phyloP scores from a whole-genome alignment of 2,888 invertebrate species.

The Tetrapedia diversipes region DNA sequence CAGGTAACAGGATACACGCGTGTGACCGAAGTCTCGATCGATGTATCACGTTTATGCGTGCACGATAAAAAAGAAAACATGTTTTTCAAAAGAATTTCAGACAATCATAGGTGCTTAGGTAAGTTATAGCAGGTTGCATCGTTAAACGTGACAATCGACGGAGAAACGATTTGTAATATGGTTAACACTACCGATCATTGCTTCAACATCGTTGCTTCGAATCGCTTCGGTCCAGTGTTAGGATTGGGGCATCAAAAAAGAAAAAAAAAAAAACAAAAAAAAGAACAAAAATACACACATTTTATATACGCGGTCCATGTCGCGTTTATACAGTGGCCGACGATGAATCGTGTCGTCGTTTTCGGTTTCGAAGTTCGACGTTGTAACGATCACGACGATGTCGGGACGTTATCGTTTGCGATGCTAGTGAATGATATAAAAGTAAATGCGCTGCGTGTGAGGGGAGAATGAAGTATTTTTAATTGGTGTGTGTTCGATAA shows the following conservation, averaged over 20 bases:
- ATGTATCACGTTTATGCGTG: conserved; percentile 57
- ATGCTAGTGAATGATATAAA: conserved; percentile 63
- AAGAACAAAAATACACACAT: too few species aligned
- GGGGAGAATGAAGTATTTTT: conserved; percentile 58
- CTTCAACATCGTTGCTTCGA: conserved; percentile 31
- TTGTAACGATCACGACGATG: too few species aligned
- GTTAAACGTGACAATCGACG: conserved; percentile 57
- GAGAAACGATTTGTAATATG: conserved; percentile 53
- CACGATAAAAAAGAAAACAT: too few species aligned
- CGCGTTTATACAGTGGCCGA: conserved; percentile 30
- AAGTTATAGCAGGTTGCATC: background rate
- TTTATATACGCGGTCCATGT: conserved; percentile 21
- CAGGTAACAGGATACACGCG: conserved; percentile 54
- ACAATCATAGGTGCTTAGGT: too few species aligned
- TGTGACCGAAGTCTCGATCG: conserved; percentile 63
- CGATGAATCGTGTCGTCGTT: conserved; percentile 4
- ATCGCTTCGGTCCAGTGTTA: conserved; percentile 49
- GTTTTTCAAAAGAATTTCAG: too few species aligned
- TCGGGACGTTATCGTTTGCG: conserved; percentile 60
- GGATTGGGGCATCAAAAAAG: conserved; percentile 44
- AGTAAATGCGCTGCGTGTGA: conserved; percentile 59
- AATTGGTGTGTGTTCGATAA: conserved; percentile 71
- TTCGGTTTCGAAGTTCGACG: too few species aligned
- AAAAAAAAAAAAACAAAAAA: too few species aligned
- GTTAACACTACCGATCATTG: conserved; percentile 49